Conservation (phyloP, 2,113 vertebrate genomes). For the Scatophagus argus region DNA sequence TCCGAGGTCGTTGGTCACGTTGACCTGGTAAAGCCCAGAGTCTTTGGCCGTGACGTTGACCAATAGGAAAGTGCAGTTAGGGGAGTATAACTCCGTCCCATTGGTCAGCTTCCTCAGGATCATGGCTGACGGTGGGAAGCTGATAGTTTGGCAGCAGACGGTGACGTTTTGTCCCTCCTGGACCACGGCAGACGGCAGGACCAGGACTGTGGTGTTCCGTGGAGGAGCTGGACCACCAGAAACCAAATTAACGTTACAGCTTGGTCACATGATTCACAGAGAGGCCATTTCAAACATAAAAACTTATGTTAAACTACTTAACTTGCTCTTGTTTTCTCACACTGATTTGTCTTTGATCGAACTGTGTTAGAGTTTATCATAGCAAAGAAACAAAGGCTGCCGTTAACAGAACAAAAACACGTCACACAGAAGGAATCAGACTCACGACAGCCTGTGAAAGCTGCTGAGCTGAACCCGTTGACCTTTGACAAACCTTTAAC, state of each 20-base stretch:
- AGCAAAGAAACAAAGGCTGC: too few relatives aligned
- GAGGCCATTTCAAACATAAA: too few relatives aligned
- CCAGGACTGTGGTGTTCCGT: slow-evolving; percentile 76
- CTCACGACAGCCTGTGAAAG: too few relatives aligned
- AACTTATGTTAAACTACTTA: too few relatives aligned
- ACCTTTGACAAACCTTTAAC: slow-evolving; percentile 4
- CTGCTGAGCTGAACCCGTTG: slow-evolving; percentile 8
- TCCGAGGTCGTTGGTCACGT: slow-evolving; percentile 81
- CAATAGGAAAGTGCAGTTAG: slow-evolving; percentile 77
- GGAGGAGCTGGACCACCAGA: slow-evolving; percentile 75
- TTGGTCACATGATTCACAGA: neutral
- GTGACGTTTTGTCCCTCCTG: slow-evolving; percentile 82
- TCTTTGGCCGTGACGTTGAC: slow-evolving; percentile 76
- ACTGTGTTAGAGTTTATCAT: too few relatives aligned
- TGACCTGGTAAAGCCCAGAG: slow-evolving; percentile 82
- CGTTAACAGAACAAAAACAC: too few relatives aligned
- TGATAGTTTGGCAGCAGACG: slow-evolving; percentile 74
- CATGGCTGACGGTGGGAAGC: slow-evolving; percentile 74
- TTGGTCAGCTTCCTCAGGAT: slow-evolving; percentile 74
- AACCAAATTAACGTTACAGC: neutral
- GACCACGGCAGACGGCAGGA: slow-evolving; percentile 77
- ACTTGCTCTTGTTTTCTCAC: too few relatives aligned
- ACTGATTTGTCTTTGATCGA: too few relatives aligned
- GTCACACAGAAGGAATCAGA: too few relatives aligned
- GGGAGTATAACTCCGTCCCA: slow-evolving; percentile 62